A percentile compares a stretch with the other conserved stretches of the same genome.
Evolutionary conservation across 1,140 invertebrate species (phyloP).

Genomic region (Dreissena rostriformis): DNA sequence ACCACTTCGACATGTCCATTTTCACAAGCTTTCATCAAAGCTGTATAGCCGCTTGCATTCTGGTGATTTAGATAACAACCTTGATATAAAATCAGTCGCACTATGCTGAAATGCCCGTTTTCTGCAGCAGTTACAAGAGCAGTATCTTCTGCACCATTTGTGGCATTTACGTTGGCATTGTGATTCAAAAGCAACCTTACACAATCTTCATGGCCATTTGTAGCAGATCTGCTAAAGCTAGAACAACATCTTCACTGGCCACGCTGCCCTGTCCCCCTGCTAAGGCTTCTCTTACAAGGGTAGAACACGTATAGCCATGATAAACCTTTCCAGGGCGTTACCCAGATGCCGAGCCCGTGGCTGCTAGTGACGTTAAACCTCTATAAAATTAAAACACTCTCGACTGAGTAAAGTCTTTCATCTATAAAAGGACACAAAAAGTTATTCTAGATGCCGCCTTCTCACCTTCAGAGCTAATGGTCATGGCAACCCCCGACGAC

Average conservation of each 20-base stretch:
- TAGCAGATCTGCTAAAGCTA: constrained; percentile 76
- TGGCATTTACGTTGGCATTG: constrained; percentile 82
- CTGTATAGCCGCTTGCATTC: constrained; percentile 81
- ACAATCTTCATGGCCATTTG: constrained; percentile 67
- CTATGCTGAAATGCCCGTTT: constrained; percentile 58
- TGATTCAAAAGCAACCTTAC: constrained; percentile 82
- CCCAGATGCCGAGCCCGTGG: no score
- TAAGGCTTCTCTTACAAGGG: constrained; percentile 15
- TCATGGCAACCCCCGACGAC: no score
- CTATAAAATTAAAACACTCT: no score
- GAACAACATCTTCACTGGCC: constrained; percentile 13
- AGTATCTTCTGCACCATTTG: constrained; percentile 80
- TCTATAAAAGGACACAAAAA: no score
- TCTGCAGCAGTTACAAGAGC: constrained; percentile 58
- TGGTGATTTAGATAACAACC: constrained; percentile 87
- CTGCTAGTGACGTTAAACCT: no score
- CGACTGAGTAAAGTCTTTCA: no score
- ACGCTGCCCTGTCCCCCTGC: constrained; percentile 29
- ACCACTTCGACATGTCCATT: constrained; percentile 89
- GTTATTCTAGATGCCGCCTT: no score
- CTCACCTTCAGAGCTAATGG: no score
- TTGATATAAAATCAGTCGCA: constrained; percentile 52
- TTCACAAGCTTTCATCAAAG: constrained; percentile 68
- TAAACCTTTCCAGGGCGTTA: no score
- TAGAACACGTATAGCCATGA: no score